A percentile compares a stretch with the other conserved stretches of the same genome.
These are phyloP conservation scores for Scortum barcoo DNA, from an alignment of 2,113 vertebrate species.

Conservation along the genomic window DNA sequence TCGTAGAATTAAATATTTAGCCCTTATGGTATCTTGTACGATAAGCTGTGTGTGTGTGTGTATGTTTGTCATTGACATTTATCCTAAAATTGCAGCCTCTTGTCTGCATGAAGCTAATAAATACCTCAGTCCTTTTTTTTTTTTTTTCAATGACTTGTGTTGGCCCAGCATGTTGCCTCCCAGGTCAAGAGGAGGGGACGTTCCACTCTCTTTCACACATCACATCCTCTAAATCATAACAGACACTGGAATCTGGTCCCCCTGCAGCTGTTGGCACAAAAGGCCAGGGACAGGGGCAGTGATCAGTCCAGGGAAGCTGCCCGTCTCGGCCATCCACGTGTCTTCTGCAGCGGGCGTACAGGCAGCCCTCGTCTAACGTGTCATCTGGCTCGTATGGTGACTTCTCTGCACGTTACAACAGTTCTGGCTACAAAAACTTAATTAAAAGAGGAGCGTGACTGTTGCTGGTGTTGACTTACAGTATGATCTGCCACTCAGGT, in stretches of 20 bases:
- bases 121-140: too few relatives aligned
- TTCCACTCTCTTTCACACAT: conserved; percentile 58
- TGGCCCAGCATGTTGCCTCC: conserved; percentile 15
- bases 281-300: conserved; percentile 15
- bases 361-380: conserved; percentile 11
- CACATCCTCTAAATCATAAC: conserved; percentile 63
- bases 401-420: conserved; percentile 2
- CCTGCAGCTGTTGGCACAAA: conserved; percentile 55
- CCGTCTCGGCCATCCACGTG: conserved; percentile 32
- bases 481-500: conserved; percentile 10
- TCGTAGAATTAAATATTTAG: not conserved
- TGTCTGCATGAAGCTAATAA: not conserved
- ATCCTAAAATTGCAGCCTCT: not conserved
- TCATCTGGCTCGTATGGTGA: not conserved
- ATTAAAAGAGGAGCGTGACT: not conserved
- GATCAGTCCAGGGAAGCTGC: conserved; percentile 32
- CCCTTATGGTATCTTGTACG: not conserved
- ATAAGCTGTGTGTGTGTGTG: not conserved
- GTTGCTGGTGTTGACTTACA: not conserved
- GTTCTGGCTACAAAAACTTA: not conserved
- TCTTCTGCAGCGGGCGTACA: conserved; percentile 8
- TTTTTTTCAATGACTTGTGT: not conserved
- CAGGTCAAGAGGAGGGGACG: conserved; percentile 60
- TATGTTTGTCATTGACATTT: too few relatives aligned
- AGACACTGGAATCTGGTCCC: conserved; percentile 55